These are phyloP conservation scores for Habropoda laboriosa DNA, from an alignment of 1,140 invertebrate species.

Conservation along the genomic window DNA sequence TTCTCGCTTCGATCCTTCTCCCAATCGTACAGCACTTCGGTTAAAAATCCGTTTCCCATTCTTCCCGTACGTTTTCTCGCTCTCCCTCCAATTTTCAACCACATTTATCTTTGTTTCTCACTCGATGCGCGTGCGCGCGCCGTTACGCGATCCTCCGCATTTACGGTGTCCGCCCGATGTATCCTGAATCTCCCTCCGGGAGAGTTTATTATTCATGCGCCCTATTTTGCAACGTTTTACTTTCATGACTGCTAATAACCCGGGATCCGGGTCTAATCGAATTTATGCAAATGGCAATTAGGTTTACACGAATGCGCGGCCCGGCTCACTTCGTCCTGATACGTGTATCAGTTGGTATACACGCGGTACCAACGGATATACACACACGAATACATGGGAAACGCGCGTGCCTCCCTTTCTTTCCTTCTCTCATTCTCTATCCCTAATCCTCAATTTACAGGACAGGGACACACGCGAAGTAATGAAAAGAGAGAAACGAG, in stretches of 20 bases:
- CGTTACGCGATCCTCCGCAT: constrained; percentile 19
- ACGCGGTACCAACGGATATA: background rate
- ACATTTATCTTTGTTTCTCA: background rate
- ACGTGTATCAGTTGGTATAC: background rate
- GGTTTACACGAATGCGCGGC: constrained; percentile 60
- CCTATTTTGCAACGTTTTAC: constrained; percentile 72
- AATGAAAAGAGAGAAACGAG: background rate
- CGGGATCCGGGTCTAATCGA: constrained; percentile 70
- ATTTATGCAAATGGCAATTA: constrained; percentile 75
- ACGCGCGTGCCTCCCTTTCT: background rate
- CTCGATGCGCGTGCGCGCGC: too few relatives aligned
- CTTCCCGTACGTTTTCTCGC: background rate
- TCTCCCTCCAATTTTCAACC: background rate
- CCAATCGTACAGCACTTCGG: background rate
- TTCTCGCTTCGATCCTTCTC: background rate
- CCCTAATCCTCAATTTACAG: background rate
- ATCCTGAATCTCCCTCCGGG: constrained; percentile 10
- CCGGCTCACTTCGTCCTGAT: background rate
- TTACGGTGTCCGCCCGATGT: constrained; percentile 38
- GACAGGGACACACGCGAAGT: background rate
- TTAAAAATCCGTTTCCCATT: background rate
- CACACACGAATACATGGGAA: constrained; percentile 22
- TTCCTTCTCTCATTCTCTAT: background rate
- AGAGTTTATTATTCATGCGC: constrained; percentile 71
- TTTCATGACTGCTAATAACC: constrained; percentile 73